Evolutionary conservation across 2,888 invertebrate genomes (phyloP).

Genomic region (Lasiommata megera): DNA sequence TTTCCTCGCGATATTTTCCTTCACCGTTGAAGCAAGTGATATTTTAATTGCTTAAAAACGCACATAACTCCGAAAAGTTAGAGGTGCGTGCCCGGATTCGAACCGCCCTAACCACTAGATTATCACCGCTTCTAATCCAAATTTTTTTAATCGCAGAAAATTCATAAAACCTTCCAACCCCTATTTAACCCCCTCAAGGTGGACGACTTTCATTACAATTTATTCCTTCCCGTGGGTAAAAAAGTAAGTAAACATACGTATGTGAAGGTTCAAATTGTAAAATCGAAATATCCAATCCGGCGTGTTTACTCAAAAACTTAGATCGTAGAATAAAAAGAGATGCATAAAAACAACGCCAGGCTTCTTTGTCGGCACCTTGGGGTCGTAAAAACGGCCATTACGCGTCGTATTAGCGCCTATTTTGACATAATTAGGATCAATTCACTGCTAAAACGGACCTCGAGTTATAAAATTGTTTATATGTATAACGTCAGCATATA

Average conservation of each 20-base stretch:
- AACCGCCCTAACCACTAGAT: no score
- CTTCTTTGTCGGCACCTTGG: conserved; percentile 66
- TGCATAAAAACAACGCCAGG: conserved; percentile 71
- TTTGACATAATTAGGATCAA: conserved; percentile 79
- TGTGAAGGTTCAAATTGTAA: conserved; percentile 53
- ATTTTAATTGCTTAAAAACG: no score
- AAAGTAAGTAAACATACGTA: neutral
- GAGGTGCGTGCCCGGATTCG: no score
- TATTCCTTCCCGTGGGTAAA: no score
- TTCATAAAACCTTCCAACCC: no score
- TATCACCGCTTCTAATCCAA: no score
- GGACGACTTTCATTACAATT: no score
- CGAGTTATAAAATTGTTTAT: conserved; percentile 69
- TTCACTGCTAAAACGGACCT: conserved; percentile 55
- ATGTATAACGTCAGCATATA: conserved; percentile 35
- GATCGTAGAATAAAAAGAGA: conserved; percentile 56
- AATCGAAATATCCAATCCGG: conserved; percentile 40
- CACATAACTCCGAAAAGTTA: no score
- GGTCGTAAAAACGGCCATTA: conserved; percentile 73
- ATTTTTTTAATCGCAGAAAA: no score
- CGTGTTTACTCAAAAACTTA: conserved; percentile 75
- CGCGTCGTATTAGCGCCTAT: conserved; percentile 79
- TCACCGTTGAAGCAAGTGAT: no score
- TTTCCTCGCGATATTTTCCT: no score
- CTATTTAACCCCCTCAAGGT: no score